phyloP scores from a whole-genome alignment of 2,888 invertebrate genomes.

The Thereva unica region DNA sequence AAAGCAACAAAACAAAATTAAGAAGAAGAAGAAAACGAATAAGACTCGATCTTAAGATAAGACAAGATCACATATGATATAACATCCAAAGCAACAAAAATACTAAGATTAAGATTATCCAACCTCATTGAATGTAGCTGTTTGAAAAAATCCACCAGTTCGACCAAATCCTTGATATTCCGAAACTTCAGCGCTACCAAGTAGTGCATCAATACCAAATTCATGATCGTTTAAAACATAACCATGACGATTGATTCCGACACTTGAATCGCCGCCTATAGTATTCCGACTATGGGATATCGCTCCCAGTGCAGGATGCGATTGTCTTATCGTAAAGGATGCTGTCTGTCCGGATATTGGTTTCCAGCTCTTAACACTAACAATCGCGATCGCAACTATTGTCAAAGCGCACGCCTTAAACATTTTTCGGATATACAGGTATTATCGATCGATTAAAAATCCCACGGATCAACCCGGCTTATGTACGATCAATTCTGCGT shows the following conservation, averaged over 20 bases:
- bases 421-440: neutral
- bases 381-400: constrained; percentile 36
- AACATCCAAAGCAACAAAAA: constrained; percentile 6
- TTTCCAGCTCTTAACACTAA: constrained; percentile 47
- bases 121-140: constrained; percentile 38
- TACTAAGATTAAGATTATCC: constrained; percentile 14
- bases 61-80: constrained; percentile 6
- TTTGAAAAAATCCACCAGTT: constrained; percentile 24
- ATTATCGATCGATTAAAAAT: too few species aligned
- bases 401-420: constrained; percentile 18
- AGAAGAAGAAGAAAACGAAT: neutral
- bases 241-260: neutral
- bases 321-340: constrained; percentile 51
- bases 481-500: constrained; percentile 22
- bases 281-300: constrained; percentile 40
- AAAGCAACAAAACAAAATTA: constrained; percentile 26
- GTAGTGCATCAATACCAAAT: constrained; percentile 14
- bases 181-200: constrained; percentile 25
- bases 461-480: neutral
- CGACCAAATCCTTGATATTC: constrained; percentile 16
- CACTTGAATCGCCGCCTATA: constrained; percentile 10
- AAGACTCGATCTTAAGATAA: too few species aligned
- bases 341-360: constrained; percentile 48
- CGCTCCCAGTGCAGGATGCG: constrained; percentile 52
- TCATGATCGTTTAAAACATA: constrained; percentile 15